Conservation (phyloP, 2,888 invertebrate species). For the Callimorpha dominula region DNA sequence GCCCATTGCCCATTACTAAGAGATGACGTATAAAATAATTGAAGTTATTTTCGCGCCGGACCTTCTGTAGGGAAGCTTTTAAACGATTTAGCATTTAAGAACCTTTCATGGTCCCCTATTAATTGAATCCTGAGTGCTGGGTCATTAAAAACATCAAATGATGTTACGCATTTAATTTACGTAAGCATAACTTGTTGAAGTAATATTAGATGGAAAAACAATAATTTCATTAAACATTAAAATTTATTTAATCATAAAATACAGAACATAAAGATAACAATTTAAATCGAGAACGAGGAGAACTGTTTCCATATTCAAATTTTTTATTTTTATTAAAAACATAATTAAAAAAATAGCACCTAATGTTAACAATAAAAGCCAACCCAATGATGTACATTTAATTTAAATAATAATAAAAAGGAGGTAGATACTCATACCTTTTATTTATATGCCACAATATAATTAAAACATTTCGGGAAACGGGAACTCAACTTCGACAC, state of each 20-base stretch:
- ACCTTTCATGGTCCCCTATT: constrained; percentile 57
- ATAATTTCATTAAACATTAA: not conserved
- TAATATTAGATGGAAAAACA: not conserved
- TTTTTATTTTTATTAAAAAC: not conserved
- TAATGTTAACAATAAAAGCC: not conserved
- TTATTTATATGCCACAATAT: constrained; percentile 24
- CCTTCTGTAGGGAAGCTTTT: constrained; percentile 62
- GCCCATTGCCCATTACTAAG: constrained; percentile 45
- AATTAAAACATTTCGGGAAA: constrained; percentile 54
- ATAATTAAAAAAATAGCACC: not conserved
- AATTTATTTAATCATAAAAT: not conserved
- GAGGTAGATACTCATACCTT: not conserved
- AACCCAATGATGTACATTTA: not conserved
- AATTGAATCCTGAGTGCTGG: constrained; percentile 61
- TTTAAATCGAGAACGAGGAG: too few relatives aligned
- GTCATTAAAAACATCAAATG: constrained; percentile 20
- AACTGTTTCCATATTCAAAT: not conserved
- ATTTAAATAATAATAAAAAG: not conserved
- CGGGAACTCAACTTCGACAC: constrained; percentile 51
- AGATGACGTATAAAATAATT: constrained; percentile 60
- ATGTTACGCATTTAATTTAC: not conserved
- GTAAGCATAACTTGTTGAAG: not conserved
- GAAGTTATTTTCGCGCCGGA: constrained; percentile 59
- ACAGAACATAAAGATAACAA: not conserved
- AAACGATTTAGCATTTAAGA: constrained; percentile 62